Conservation (phyloP, 2,797 vertebrate genomes). For the Poeciliopsis gracilis region DNA sequence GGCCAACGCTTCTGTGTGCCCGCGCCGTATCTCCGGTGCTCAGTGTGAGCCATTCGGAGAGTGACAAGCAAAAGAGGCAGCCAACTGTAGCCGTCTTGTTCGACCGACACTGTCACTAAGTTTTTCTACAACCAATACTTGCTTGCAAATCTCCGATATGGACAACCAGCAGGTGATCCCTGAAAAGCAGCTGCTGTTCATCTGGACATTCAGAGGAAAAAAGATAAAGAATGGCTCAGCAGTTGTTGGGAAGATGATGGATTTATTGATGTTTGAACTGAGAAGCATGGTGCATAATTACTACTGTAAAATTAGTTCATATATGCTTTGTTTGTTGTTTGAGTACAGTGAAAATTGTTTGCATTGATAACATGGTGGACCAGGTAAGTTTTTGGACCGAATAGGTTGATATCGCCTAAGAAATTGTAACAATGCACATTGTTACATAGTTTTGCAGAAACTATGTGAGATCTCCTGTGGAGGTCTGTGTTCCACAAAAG, state of each 20-base stretch:
- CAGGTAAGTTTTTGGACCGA: neutral
- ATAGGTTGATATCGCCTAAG: neutral
- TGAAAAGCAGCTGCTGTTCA: conserved; percentile 21
- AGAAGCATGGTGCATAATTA: neutral
- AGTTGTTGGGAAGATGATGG: neutral
- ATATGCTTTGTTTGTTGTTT: neutral
- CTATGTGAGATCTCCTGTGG: neutral
- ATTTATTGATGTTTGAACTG: neutral
- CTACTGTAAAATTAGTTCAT: neutral
- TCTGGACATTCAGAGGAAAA: conserved; percentile 4
- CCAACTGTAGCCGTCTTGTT: conserved; percentile 36
- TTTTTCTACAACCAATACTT: conserved; percentile 21
- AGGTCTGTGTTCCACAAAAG: neutral
- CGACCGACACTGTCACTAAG: conserved; percentile 33
- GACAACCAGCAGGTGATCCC: conserved; percentile 26
- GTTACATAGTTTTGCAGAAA: too few relatives aligned
- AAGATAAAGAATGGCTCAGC: neutral
- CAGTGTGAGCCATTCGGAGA: conserved; percentile 33
- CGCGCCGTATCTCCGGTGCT: conserved; percentile 30
- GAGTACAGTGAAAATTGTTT: neutral
- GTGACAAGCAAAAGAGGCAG: conserved; percentile 32
- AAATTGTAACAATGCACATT: neutral
- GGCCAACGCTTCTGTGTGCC: conserved; percentile 2
- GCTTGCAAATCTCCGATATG: conserved; percentile 36
- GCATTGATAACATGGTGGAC: neutral